These are phyloP conservation scores for Muschampia plurimacula DNA, from an alignment of 2,888 invertebrate species.

Conservation along the genomic window DNA sequence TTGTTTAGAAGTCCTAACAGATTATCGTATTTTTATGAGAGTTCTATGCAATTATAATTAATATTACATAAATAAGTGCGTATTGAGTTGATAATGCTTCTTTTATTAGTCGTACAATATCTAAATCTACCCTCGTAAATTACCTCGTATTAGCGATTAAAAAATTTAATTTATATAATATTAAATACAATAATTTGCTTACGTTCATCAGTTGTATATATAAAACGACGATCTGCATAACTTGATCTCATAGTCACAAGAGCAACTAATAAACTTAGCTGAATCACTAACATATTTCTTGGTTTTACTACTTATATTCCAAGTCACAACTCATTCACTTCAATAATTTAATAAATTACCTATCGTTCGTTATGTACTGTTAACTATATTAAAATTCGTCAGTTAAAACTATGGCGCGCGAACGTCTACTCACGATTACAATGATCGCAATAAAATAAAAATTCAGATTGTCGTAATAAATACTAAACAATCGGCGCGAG, in stretches of 20 bases:
- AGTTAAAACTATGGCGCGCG: not conserved
- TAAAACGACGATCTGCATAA: conserved; percentile 9
- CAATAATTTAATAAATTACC: not conserved
- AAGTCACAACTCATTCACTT: not conserved
- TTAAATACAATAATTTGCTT: conserved; percentile 48
- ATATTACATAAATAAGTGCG: too few species aligned
- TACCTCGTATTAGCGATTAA: too few species aligned
- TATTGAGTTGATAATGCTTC: too few species aligned
- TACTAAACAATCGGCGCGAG: not conserved
- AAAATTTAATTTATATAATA: too few species aligned
- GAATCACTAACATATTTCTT: conserved; percentile 14
- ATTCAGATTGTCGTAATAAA: not conserved
- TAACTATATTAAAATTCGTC: not conserved
- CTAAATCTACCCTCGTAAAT: too few species aligned
- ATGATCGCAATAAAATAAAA: conserved; percentile 19
- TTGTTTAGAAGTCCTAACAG: too few species aligned
- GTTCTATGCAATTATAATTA: too few species aligned
- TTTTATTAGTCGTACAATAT: too few species aligned
- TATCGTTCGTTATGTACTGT: not conserved
- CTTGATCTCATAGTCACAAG: conserved; percentile 1
- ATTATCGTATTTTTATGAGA: too few species aligned
- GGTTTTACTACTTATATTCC: not conserved
- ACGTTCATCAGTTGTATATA: conserved; percentile 70
- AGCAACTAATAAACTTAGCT: conserved; percentile 5
- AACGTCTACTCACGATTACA: not conserved